Base-by-base conservation (phyloP, 2,113 vertebrate species). In the Nyctereutes procyonoides region DNA sequence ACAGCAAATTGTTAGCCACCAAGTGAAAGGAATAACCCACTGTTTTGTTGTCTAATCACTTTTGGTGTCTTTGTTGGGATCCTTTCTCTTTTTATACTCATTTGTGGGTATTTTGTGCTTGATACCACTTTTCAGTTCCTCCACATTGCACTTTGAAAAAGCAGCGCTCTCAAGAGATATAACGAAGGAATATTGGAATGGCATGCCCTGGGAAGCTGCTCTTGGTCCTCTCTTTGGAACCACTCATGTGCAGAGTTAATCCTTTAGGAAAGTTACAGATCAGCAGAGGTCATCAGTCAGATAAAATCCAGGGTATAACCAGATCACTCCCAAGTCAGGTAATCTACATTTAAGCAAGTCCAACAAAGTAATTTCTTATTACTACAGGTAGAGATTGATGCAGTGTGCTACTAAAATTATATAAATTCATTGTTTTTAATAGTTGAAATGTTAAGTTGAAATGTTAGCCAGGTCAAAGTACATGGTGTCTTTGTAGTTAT, bases 11-110 rank as follows among this genome's bases (percentile, higher is more conserved):
- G 63, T 38, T 53, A 90, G 19, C 35, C 8, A 97, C 71, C 17
- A 95, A 96, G 88, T 65, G 32, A 96, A 90, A 97, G 51, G 22
- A 95, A 60, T 20, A 95, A 74, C 69, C 38, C 93, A 38, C 4
- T 71, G 5, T 53, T 97, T 60, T 82, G 4, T 93, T 96, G 55
- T 71, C 58, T 35, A 96, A 26, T 74, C 58, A 38, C 32, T 83
- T 96, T 28, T 80, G 69, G 12, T 53, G 35, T 13, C 65, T 97
- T 38, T 96, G 2, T 32, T 93, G 24, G 51, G 92, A 58, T 38
- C 4, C 5, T 71, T 19, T 96, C 60, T n/a, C 58, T 79, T 77
- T 98, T 96, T 73, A 73, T 87, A 87, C 91, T 94, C 19, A 77
- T 38, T 88, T 28, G 43, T 0, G 0, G 26, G 0, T 73, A 87